phyloP scores from a whole-genome alignment of 2,888 invertebrate genomes.

The Ennomos fuscantarius region DNA sequence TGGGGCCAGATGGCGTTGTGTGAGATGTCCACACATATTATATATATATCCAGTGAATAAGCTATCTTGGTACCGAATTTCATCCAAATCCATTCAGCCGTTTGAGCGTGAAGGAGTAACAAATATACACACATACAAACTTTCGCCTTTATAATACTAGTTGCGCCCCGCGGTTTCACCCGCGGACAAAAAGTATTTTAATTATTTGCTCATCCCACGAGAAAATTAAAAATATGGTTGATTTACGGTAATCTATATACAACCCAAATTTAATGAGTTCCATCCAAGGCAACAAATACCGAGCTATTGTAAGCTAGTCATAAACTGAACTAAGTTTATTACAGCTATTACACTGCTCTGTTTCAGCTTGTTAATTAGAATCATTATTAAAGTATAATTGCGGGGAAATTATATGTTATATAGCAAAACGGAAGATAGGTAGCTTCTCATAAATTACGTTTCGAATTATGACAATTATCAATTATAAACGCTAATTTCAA shows the following conservation, averaged over 20 bases:
- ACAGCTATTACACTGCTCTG: slow-evolving; percentile 6
- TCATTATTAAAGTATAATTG: slow-evolving; percentile 11
- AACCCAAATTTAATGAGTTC: slow-evolving; percentile 2
- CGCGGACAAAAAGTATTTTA: too few relatives aligned
- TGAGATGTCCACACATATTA: too few relatives aligned
- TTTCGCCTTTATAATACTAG: too few relatives aligned
- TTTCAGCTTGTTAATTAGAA: slow-evolving; percentile 10
- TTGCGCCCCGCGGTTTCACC: too few relatives aligned
- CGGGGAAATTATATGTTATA: slow-evolving; percentile 19
- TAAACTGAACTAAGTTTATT: slow-evolving; percentile 11
- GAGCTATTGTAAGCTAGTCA: slow-evolving; percentile 1
- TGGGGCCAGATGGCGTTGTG: too few relatives aligned
- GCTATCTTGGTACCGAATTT: too few relatives aligned
- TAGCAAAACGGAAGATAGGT: slow-evolving; percentile 12
- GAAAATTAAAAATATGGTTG: neutral
- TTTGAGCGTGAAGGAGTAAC: too few relatives aligned
- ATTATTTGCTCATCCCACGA: too few relatives aligned
- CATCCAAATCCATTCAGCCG: too few relatives aligned
- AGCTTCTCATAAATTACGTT: slow-evolving; percentile 13
- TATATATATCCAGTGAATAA: too few relatives aligned
- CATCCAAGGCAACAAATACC: slow-evolving; percentile 7
- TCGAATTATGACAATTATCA: neutral
- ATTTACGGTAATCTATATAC: neutral
- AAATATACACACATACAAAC: too few relatives aligned
- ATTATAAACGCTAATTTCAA: neutral